Conservation (phyloP, 2,888 invertebrate species). For the Drosophila pseudotalamancana region DNA sequence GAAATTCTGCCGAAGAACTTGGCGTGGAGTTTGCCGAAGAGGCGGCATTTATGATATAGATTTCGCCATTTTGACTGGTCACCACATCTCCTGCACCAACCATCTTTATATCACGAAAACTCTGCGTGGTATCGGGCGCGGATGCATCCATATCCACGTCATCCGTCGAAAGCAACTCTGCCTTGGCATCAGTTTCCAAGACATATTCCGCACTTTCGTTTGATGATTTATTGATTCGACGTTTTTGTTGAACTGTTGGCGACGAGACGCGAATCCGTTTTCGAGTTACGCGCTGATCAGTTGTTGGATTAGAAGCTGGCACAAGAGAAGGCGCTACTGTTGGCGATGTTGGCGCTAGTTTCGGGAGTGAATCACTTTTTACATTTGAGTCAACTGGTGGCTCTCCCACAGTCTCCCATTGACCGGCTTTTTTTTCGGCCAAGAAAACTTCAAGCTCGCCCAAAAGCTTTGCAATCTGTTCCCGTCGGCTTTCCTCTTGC, state of each 20-base stretch:
- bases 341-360: not conserved
- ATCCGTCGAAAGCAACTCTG: slow-evolving; percentile 11
- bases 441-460: slow-evolving; percentile 76
- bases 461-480: slow-evolving; percentile 69
- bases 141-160: slow-evolving; percentile 16
- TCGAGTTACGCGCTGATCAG: slow-evolving; percentile 13
- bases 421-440: slow-evolving; percentile 53
- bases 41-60: slow-evolving; percentile 63
- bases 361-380: not conserved
- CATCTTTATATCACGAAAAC: slow-evolving; percentile 41
- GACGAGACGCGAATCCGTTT: slow-evolving; percentile 27
- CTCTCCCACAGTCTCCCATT: slow-evolving; percentile 44
- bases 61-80: slow-evolving; percentile 49
- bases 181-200: slow-evolving; percentile 16
- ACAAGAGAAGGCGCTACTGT: not conserved
- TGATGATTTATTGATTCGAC: slow-evolving; percentile 13
- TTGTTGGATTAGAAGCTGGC: not conserved
- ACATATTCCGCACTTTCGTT: slow-evolving; percentile 14
- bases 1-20: slow-evolving; percentile 30
- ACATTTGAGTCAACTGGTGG: not conserved
- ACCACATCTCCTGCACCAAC: slow-evolving; percentile 41
- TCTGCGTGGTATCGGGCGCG: not conserved
- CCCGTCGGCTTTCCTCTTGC: slow-evolving; percentile 68
- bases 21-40: slow-evolving; percentile 8
- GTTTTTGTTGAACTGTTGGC: slow-evolving; percentile 9